A percentile compares a stretch with the other conserved stretches of the same genome.
Evolutionary conservation across 2,113 vertebrate species (phyloP).

Genomic region (Chloropsis cyanopogon): DNA sequence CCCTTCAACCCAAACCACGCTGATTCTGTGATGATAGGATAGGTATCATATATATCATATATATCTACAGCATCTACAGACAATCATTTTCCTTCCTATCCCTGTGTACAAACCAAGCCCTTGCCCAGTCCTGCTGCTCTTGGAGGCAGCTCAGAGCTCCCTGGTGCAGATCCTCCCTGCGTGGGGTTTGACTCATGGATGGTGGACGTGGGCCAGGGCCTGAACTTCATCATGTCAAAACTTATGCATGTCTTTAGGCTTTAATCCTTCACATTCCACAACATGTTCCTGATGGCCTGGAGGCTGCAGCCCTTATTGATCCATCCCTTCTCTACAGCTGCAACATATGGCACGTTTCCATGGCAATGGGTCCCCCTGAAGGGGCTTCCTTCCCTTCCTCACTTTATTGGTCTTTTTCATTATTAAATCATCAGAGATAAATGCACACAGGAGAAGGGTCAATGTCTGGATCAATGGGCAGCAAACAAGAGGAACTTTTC

Average conservation of each 20-base stretch:
- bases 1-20: not conserved
- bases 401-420: slow-evolving; percentile 20
- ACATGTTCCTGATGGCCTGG: not conserved
- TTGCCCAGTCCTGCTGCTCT: not conserved
- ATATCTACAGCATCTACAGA: no score
- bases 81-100: not conserved
- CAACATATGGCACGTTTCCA: not conserved
- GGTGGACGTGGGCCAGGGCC: not conserved
- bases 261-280: slow-evolving; percentile 14
- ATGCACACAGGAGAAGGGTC: slow-evolving; percentile 3
- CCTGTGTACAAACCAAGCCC: not conserved
- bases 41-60: no score
- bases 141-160: not conserved
- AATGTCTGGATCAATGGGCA: slow-evolving; percentile 28
- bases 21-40: not conserved
- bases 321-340: not conserved
- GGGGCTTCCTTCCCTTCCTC: slow-evolving; percentile 11
- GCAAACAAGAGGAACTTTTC: slow-evolving; percentile 44
- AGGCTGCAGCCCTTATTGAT: slow-evolving; percentile 44
- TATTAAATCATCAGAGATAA: slow-evolving; percentile 51
- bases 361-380: slow-evolving; percentile 22
- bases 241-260: not conserved
- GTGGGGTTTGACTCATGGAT: not conserved
- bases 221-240: not conserved
- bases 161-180: not conserved